phyloP scores from a whole-genome alignment of 2,797 vertebrate genomes.

The Lerista edwardsae region DNA sequence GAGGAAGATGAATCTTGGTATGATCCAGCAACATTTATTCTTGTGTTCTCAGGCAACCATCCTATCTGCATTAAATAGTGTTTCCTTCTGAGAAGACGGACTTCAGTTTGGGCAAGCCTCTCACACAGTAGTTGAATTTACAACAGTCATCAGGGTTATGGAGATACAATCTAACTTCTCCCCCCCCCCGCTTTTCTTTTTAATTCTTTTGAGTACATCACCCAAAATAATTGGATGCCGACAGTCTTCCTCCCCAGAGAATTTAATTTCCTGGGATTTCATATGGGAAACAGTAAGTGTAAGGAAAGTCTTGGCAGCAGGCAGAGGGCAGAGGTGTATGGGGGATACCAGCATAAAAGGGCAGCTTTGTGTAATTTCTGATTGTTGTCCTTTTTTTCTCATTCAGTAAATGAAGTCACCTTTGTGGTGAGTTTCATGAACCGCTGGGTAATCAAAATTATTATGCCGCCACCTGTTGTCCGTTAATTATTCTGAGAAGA shows the following conservation, averaged over 20 bases:
- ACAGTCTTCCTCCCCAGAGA: slow-evolving; percentile 55
- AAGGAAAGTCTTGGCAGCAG: slow-evolving; percentile 70
- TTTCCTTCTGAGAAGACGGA: too few species aligned
- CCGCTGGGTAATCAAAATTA: slow-evolving; percentile 87
- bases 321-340: slow-evolving; percentile 61
- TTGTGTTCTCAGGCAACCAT: neutral
- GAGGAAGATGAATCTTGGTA: neutral
- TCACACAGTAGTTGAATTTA: slow-evolving; percentile 54
- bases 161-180: slow-evolving; percentile 7
- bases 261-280: slow-evolving; percentile 48
- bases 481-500: slow-evolving; percentile 97
- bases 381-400: slow-evolving; percentile 76
- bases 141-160: slow-evolving; percentile 46
- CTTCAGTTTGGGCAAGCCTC: slow-evolving; percentile 32
- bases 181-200: neutral
- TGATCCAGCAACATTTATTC: too few species aligned
- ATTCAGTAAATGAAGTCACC: slow-evolving; percentile 88
- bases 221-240: slow-evolving; percentile 44
- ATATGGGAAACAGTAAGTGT: slow-evolving; percentile 61
- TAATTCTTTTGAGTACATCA: slow-evolving; percentile 22
- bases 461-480: slow-evolving; percentile 98
- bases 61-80: too few species aligned
- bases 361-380: slow-evolving; percentile 77
- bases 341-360: slow-evolving; percentile 70
- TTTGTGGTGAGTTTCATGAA: slow-evolving; percentile 86